Evolutionary conservation across 2,888 invertebrate species (phyloP).

Genomic region (Tineola bisselliella): DNA sequence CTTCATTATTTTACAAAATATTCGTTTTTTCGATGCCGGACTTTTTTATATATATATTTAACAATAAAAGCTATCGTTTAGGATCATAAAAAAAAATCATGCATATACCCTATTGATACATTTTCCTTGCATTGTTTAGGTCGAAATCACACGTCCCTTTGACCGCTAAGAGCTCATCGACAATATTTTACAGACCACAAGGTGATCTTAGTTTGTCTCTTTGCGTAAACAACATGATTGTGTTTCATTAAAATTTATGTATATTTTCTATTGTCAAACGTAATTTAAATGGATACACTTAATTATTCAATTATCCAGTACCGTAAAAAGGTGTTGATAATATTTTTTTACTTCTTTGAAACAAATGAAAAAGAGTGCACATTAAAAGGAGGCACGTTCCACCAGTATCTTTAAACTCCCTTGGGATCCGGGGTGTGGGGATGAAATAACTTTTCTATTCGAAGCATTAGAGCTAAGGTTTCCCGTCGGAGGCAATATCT

Average conservation of each 20-base stretch:
- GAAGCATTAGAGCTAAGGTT: constrained; percentile 11
- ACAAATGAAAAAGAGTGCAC: background rate
- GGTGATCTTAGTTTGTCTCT: constrained; percentile 9
- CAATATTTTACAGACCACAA: constrained; percentile 9
- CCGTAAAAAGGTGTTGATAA: background rate
- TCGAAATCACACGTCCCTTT: constrained; percentile 7
- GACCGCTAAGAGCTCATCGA: constrained; percentile 5
- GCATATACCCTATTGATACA: too few relatives aligned
- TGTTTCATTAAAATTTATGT: background rate
- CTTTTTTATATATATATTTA: too few relatives aligned
- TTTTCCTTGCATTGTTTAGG: constrained; percentile 12
- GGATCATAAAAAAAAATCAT: too few relatives aligned
- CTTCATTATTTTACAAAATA: too few relatives aligned
- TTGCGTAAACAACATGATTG: background rate
- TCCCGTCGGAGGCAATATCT: constrained; percentile 9
- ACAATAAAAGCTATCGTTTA: too few relatives aligned
- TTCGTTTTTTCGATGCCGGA: too few relatives aligned
- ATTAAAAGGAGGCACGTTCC: constrained; percentile 9
- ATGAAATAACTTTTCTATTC: constrained; percentile 13
- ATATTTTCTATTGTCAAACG: background rate
- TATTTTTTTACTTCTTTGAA: background rate
- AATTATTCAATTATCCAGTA: background rate
- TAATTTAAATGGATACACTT: background rate
- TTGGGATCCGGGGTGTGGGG: background rate
- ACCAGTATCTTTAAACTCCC: constrained; percentile 8